Evolutionary conservation across 2,113 vertebrate species (phyloP).

Genomic region (Promerops cafer): DNA sequence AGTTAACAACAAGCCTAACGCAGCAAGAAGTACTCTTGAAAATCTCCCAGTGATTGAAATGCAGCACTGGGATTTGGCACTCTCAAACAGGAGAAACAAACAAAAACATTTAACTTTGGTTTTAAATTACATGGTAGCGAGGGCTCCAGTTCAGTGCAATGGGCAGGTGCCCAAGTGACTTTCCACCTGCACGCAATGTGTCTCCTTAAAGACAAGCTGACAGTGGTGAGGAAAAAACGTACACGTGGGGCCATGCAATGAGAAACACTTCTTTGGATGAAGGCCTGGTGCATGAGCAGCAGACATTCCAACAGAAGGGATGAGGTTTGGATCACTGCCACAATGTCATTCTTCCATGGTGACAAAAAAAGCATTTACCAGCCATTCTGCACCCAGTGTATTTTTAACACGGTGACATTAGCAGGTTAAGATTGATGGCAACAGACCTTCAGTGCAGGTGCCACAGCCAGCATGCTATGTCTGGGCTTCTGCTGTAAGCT

Average conservation of each 20-base stretch:
- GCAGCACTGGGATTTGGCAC: neutral
- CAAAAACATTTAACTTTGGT: neutral
- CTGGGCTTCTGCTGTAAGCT: neutral
- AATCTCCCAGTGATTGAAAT: neutral
- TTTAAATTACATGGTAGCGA: rapidly evolving
- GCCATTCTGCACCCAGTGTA: neutral
- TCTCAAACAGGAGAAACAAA: neutral
- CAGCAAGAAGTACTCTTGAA: neutral
- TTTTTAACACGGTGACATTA: conserved; percentile 40
- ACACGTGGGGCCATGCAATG: rapidly evolving
- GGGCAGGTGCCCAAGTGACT: neutral
- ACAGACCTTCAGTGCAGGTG: neutral
- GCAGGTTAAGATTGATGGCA: conserved; percentile 32
- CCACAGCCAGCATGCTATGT: neutral
- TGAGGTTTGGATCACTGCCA: neutral
- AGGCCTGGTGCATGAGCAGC: neutral
- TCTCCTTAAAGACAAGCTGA: neutral
- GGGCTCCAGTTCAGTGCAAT: neutral
- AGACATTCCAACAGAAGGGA: neutral
- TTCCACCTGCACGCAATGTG: neutral
- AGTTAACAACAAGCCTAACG: neutral
- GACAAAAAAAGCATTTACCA: neutral
- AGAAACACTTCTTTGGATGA: neutral
- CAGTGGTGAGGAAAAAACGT: neutral
- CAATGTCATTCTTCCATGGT: neutral